Percentiles rank a stretch among this genome's conserved stretches.
Conservation (phyloP, 2,888 invertebrate species). For the Syritta pipiens region DNA sequence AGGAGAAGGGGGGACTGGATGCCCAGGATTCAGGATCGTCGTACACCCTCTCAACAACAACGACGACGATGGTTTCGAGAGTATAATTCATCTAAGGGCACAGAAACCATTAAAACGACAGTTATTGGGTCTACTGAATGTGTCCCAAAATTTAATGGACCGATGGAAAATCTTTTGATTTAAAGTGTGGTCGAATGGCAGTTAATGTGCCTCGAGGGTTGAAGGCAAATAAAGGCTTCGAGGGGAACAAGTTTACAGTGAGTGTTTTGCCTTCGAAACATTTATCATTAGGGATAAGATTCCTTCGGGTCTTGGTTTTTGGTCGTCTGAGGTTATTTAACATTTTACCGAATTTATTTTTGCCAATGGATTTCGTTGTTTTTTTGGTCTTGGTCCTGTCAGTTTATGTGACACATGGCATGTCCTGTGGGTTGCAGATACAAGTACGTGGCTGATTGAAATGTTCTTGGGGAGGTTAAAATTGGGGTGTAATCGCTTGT, state of each 20-base stretch:
- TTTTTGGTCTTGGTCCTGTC: too few species aligned
- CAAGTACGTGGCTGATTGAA: too few species aligned
- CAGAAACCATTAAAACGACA: conserved; percentile 63
- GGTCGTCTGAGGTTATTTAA: conserved; percentile 26
- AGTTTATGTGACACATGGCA: conserved; percentile 27
- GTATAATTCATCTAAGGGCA: conserved; percentile 61
- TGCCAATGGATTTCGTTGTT: neutral
- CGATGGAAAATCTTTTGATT: conserved; percentile 65
- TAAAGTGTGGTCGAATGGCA: conserved; percentile 60
- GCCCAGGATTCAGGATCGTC: conserved; percentile 7
- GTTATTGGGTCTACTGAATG: conserved; percentile 64
- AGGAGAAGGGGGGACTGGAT: neutral
- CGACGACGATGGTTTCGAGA: conserved; percentile 23
- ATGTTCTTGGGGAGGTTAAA: too few species aligned
- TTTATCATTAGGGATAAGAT: conserved; percentile 53
- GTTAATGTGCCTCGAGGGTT: conserved; percentile 36
- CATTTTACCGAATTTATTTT: conserved; percentile 31
- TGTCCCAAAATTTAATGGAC: conserved; percentile 65
- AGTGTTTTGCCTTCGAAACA: conserved; percentile 30
- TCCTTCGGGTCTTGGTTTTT: neutral
- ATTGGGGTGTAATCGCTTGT: too few species aligned
- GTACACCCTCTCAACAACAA: too few species aligned
- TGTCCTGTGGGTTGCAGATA: neutral
- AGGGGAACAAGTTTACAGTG: conserved; percentile 19
- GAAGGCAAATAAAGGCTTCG: conserved; percentile 22